These are phyloP conservation scores for Stenopsyche tienmushanensis DNA, from an alignment of 1,140 invertebrate genomes.

Conservation along the genomic window DNA sequence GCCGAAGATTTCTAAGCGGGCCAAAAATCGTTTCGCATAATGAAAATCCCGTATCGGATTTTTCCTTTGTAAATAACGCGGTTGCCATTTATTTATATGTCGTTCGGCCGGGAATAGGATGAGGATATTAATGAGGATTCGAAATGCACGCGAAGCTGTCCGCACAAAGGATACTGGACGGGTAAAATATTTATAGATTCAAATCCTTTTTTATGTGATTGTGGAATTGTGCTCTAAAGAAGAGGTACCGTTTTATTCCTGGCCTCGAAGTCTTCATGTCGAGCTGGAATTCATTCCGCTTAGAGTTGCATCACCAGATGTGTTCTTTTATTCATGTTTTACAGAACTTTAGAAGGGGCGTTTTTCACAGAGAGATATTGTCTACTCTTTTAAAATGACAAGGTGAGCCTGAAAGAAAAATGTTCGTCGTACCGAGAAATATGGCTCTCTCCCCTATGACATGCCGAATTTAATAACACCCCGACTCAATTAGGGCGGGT, in stretches of 20 bases:
- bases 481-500: too few relatives aligned
- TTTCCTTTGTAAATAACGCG: neutral
- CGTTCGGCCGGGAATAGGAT: too few relatives aligned
- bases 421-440: too few relatives aligned
- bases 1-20: neutral
- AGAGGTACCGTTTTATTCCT: neutral
- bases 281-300: too few relatives aligned
- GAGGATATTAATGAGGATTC: neutral
- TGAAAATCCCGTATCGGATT: neutral
- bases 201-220: neutral
- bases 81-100: too few relatives aligned
- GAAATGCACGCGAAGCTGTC: neutral
- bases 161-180: neutral
- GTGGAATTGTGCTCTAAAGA: neutral
- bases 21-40: slow-evolving; percentile 8
- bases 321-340: slow-evolving; percentile 1
- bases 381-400: neutral
- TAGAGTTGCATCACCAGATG: neutral
- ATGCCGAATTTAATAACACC: too few relatives aligned
- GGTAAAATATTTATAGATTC: slow-evolving; percentile 7
- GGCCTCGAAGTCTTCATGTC: too few relatives aligned
- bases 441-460: too few relatives aligned
- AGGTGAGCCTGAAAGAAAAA: too few relatives aligned
- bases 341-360: neutral
- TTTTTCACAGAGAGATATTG: neutral